A percentile compares a stretch with the other conserved stretches of the same genome.
These are phyloP conservation scores for Micrastur ruficollis DNA, from an alignment of 2,797 vertebrate genomes.

Conservation along the genomic window DNA sequence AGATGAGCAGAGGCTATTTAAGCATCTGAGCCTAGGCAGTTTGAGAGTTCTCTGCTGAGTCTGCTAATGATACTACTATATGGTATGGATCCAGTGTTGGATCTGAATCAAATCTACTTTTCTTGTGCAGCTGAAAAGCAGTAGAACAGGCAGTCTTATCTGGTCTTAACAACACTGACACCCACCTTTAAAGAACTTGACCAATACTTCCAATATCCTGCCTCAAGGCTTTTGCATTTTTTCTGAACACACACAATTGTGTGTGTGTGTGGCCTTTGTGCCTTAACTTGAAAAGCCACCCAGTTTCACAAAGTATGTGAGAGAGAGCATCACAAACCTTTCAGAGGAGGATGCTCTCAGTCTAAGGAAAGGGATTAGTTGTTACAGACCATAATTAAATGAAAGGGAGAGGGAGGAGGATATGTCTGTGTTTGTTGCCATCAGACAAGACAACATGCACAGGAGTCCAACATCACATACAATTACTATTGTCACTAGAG, in stretches of 20 bases:
- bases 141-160: neutral
- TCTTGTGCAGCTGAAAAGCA: neutral
- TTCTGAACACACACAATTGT: neutral
- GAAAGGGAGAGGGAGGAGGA: neutral
- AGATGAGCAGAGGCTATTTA: neutral
- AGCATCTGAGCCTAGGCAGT: neutral
- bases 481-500: constrained; percentile 30
- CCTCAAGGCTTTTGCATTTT: neutral
- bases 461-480: neutral
- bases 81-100: fast-evolving
- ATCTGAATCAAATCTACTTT: neutral
- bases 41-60: neutral
- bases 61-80: neutral
- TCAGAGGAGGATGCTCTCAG: neutral
- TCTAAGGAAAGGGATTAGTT: neutral
- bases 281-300: neutral
- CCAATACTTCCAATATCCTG: neutral
- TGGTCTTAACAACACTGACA: neutral
- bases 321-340: neutral
- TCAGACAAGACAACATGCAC: neutral
- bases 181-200: neutral
- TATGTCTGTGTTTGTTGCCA: neutral
- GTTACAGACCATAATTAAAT: neutral
- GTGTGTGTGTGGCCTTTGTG: fast-evolving
- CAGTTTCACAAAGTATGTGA: neutral